A percentile compares a stretch with the other conserved stretches of the same genome.
These are phyloP conservation scores for Sminthurides bifidus DNA, from an alignment of 1,140 invertebrate species.

Conservation along the genomic window DNA sequence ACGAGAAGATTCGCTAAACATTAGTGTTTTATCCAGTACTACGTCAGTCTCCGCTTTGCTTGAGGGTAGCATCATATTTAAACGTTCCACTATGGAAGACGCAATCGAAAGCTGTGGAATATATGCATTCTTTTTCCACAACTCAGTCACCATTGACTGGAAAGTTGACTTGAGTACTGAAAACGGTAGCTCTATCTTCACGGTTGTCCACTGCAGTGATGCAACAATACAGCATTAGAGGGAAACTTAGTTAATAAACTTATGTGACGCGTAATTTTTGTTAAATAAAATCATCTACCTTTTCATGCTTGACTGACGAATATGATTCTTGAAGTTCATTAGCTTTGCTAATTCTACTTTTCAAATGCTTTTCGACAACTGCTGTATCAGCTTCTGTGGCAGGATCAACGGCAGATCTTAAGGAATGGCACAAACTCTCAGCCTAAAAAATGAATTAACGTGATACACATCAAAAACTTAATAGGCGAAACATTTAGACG, in stretches of 20 bases:
- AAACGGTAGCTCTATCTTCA: conserved; percentile 66
- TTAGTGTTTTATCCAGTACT: conserved; percentile 52
- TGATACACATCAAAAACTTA: not conserved
- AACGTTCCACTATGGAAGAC: conserved; percentile 71
- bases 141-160: conserved; percentile 60
- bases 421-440: conserved; percentile 24
- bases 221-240: conserved; percentile 1
- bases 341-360: conserved; percentile 17
- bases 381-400: conserved; percentile 12
- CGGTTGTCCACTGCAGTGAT: conserved; percentile 70
- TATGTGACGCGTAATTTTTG: not conserved
- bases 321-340: conserved; percentile 7
- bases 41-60: conserved; percentile 31
- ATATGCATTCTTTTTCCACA: conserved; percentile 66
- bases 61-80: conserved; percentile 51
- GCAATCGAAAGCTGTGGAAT: conserved; percentile 66
- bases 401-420: conserved; percentile 15
- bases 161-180: conserved; percentile 63
- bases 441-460: conserved; percentile 14
- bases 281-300: conserved; percentile 11
- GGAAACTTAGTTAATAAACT: conserved; percentile 7
- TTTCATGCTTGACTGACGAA: conserved; percentile 27
- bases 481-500: not conserved
- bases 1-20: conserved; percentile 83
- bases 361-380: conserved; percentile 24